Evolutionary conservation across 2,888 invertebrate species (phyloP).

Genomic region (Athalia circularis): DNA sequence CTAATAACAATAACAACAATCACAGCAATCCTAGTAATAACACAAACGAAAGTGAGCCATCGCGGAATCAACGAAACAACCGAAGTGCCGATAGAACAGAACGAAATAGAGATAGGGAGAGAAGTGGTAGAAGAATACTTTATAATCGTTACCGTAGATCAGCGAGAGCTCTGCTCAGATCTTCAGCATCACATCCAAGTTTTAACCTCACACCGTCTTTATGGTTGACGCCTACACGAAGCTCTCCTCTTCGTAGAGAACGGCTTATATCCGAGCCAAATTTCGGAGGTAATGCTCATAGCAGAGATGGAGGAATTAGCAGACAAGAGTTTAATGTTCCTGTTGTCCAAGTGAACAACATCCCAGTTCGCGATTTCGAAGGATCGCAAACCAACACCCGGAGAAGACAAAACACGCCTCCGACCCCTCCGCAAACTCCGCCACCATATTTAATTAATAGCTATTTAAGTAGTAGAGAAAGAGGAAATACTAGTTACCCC

Average conservation of each 20-base stretch:
- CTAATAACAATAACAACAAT: neutral
- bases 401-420: constrained; percentile 48
- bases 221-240: constrained; percentile 46
- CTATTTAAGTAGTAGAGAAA: constrained; percentile 46
- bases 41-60: neutral
- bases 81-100: neutral
- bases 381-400: constrained; percentile 52
- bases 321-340: constrained; percentile 73
- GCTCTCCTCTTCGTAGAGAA: constrained; percentile 49
- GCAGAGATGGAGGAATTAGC: constrained; percentile 32
- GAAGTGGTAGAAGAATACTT: constrained; percentile 19
- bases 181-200: constrained; percentile 22
- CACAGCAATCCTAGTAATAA: neutral
- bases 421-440: constrained; percentile 51
- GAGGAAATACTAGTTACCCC: constrained; percentile 38
- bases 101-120: neutral
- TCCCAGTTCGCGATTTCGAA: constrained; percentile 73
- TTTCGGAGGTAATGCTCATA: constrained; percentile 9
- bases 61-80: constrained; percentile 3
- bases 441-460: constrained; percentile 50
- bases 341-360: constrained; percentile 79
- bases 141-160: constrained; percentile 25
- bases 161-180: constrained; percentile 23
- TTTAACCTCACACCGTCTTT: constrained; percentile 22
- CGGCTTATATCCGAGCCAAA: constrained; percentile 48